These are phyloP conservation scores for Trogon melanurus DNA, from an alignment of 2,113 vertebrate species.

Conservation along the genomic window DNA sequence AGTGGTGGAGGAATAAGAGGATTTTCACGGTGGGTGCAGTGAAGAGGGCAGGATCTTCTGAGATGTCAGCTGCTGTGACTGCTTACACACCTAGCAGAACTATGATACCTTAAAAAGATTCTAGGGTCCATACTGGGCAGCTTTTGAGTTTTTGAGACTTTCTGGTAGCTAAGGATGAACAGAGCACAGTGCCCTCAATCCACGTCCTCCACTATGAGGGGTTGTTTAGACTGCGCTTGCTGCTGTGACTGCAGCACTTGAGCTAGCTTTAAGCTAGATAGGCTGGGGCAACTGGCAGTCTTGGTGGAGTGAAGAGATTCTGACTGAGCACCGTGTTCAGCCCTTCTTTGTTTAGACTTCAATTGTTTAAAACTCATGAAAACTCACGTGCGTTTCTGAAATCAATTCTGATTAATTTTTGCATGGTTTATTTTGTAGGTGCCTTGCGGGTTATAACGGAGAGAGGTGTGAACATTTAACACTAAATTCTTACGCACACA, in stretches of 20 bases:
- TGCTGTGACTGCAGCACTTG: neutral
- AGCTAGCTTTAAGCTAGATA: neutral
- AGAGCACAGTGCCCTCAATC: neutral
- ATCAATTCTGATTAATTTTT: neutral
- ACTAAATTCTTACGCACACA: constrained; percentile 70
- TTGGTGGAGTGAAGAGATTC: neutral
- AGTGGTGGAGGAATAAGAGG: neutral
- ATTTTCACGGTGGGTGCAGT: neutral
- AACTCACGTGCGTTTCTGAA: neutral
- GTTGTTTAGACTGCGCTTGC: neutral
- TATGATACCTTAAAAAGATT: neutral
- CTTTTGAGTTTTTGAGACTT: neutral
- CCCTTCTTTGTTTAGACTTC: neutral
- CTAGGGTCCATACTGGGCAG: fast-evolving
- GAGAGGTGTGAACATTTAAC: constrained; percentile 81
- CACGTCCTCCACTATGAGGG: neutral
- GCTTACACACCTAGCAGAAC: fast-evolving
- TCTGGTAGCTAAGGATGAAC: neutral
- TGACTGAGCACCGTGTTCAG: neutral
- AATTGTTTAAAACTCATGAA: neutral
- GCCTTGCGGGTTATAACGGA: constrained; percentile 78
- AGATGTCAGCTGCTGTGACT: neutral
- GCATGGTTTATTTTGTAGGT: constrained; percentile 59
- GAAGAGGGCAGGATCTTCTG: neutral
- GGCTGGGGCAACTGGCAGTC: constrained; percentile 7